Evolutionary conservation across 2,888 invertebrate species (phyloP).

Genomic region (Sycophila texana): DNA sequence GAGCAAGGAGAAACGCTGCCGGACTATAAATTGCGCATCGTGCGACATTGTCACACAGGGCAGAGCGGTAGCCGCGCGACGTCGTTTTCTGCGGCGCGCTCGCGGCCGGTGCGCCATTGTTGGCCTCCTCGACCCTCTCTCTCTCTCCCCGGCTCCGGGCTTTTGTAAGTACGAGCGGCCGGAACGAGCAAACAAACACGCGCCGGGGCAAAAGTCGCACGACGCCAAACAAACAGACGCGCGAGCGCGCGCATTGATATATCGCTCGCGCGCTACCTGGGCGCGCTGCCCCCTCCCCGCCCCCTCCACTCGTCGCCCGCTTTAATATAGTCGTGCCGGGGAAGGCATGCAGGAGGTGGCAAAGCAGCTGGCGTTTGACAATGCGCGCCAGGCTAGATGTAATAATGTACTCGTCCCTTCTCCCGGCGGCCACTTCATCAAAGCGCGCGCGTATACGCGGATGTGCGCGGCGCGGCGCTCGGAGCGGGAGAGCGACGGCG

Average conservation of each 20-base stretch:
- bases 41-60: background rate
- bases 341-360: constrained; percentile 5
- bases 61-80: background rate
- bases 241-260: background rate
- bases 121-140: background rate
- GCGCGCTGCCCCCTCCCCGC: background rate
- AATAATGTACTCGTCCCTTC: constrained; percentile 67
- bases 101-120: background rate
- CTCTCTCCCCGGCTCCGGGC: background rate
- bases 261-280: background rate
- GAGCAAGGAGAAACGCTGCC: background rate
- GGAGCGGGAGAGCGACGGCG: constrained; percentile 60
- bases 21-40: constrained; percentile 6
- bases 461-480: constrained; percentile 49
- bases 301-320: background rate
- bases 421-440: constrained; percentile 70
- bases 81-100: constrained; percentile 1
- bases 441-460: constrained; percentile 57
- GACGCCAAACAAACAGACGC: constrained; percentile 13
- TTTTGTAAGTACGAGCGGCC: background rate
- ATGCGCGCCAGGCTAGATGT: constrained; percentile 64
- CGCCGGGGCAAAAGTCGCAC: constrained; percentile 7
- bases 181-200: background rate
- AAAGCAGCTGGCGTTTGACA: constrained; percentile 71
- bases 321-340: constrained; percentile 5